Evolutionary conservation across 2,113 vertebrate genomes (phyloP).

Genomic region (Entomyzon cyanotis): DNA sequence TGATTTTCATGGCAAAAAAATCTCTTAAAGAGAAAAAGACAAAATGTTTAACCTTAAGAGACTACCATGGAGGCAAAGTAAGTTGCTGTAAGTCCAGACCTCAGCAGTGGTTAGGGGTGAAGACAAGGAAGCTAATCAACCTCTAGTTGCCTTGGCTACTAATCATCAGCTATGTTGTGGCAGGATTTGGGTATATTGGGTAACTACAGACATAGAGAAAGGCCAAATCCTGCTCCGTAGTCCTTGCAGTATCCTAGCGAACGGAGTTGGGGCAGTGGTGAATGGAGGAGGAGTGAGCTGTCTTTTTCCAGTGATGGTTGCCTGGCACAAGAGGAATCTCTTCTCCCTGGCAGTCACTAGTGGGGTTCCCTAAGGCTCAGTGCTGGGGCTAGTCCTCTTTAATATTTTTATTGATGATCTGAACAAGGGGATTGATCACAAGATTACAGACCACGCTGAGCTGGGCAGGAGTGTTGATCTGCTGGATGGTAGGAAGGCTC

Average conservation of each 20-base stretch:
- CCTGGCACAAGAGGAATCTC: background rate
- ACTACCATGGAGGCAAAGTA: background rate
- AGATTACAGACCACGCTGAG: fast-evolving
- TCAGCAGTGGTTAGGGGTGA: background rate
- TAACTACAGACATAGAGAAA: background rate
- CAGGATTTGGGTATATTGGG: background rate
- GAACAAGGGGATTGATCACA: too few species aligned
- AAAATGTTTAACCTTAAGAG: background rate
- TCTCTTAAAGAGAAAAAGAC: background rate
- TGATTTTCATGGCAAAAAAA: background rate
- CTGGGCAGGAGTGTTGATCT: background rate
- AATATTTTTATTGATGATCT: background rate
- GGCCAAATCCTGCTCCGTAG: background rate
- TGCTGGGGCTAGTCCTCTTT: background rate
- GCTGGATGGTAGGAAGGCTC: background rate
- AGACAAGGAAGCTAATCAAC: background rate
- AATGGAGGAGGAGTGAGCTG: background rate
- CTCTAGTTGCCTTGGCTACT: background rate
- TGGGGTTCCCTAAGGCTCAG: background rate
- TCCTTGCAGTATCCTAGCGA: background rate
- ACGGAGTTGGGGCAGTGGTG: background rate
- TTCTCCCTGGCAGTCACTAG: background rate
- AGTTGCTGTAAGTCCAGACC: background rate
- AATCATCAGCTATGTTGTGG: fast-evolving
- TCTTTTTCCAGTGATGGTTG: fast-evolving